Percentiles rank a stretch among this genome's conserved stretches.
Evolutionary conservation across 1,140 invertebrate genomes (phyloP).

Genomic region (Lineus longissimus): DNA sequence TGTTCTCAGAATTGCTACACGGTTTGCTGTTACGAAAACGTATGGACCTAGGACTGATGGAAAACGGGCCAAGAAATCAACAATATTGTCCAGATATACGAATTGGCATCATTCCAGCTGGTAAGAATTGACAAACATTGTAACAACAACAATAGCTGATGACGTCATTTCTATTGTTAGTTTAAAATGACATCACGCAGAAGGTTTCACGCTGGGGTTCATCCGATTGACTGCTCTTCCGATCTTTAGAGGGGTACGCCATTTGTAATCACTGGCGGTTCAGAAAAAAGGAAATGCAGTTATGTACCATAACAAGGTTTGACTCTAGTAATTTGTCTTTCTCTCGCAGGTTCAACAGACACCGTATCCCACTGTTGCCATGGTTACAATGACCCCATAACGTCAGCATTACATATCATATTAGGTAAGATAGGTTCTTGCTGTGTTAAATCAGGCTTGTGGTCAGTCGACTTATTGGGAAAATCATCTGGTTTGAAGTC

Average conservation of each 20-base stretch:
- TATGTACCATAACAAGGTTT: too few species aligned
- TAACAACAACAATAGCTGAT: too few species aligned
- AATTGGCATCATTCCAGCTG: conserved; percentile 72
- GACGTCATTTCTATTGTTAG: too few species aligned
- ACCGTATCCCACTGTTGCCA: conserved; percentile 76
- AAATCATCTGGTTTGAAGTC: too few species aligned
- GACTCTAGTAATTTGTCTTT: conserved; percentile 8
- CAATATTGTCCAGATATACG: conserved; percentile 64
- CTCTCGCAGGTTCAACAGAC: conserved; percentile 71
- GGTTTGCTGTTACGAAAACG: conserved; percentile 63
- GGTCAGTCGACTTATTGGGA: too few species aligned
- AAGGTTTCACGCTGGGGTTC: too few species aligned
- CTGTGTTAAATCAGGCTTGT: too few species aligned
- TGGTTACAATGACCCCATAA: conserved; percentile 77
- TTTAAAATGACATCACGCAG: too few species aligned
- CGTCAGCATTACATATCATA: conserved; percentile 77
- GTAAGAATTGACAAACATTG: conserved; percentile 31
- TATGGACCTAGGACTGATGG: conserved; percentile 59
- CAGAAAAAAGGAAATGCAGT: too few species aligned
- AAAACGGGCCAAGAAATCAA: conserved; percentile 60
- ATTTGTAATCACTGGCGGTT: too few species aligned
- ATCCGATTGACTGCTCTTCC: too few species aligned
- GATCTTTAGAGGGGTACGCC: too few species aligned
- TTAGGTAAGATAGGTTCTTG: conserved; percentile 57
- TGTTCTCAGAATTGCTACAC: conserved; percentile 77